Base-by-base conservation (phyloP, 1,140 invertebrate genomes). In the Daktulosphaira vitifoliae region DNA sequence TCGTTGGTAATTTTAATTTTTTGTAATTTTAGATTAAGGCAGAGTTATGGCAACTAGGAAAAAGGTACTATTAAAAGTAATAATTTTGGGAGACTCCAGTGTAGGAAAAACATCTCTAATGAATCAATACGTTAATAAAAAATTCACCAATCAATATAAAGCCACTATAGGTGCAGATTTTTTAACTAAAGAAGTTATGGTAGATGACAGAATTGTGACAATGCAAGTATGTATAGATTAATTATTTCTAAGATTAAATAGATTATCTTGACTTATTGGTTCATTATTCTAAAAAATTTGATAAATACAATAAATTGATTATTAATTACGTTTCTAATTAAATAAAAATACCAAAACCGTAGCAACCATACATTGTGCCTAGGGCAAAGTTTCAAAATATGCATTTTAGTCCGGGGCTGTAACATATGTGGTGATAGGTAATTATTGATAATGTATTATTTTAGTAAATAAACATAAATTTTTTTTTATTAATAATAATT, bases 111-210 rank as follows among this genome's bases (percentile, higher is more conserved):
- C 97, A 64, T 98, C 95, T n/a, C 79, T 99, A 7, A 99, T 99
- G 97, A 99, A 99, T 79, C 96, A 98, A 78, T 99, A 97, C 85
- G 96, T 99, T 66, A 98, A 96, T 80, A 97, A 97, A 76, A 96
- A 98, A 78, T 99, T 99, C 79, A 96, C 92, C 71, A 99, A 98
- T 79, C 96, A 99, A 79, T 99, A 99, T 79, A 99, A 99, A 80
- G 96, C 97, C 50, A 99, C 97, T 66, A 99, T 99, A 78, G 97
- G 97, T 67, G 97, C 97, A 67, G 97, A 99, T 81, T 99, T 99
- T 78, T 82, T 99, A 69, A 99, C 96, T 69, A 99, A 98, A 80
- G 96, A 99, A 81, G 90, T 99, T 48, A 92, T 93, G 78, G 94
- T 99, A 16, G 96, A 99, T 77, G 96, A 98, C 78, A 85, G 92